Conservation (phyloP, 2,888 invertebrate species). For the Thereva unica region DNA sequence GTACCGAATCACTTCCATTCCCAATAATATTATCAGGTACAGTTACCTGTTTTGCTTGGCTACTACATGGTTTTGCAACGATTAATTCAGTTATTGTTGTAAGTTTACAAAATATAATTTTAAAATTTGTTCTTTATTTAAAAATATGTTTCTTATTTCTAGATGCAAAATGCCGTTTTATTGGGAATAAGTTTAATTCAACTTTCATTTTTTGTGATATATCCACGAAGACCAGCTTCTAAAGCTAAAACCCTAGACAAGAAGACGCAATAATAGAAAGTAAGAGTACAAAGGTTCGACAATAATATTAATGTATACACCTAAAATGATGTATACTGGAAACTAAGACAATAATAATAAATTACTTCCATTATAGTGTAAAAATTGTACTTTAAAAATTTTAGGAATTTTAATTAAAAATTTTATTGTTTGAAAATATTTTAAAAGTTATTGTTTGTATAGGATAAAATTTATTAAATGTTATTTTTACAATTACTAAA, state of each 20-base stretch:
- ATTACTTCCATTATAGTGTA: too few species aligned
- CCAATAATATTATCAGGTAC: constrained; percentile 83
- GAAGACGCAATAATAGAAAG: constrained; percentile 14
- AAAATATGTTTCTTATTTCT: constrained; percentile 49
- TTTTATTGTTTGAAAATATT: too few species aligned
- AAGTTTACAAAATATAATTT: constrained; percentile 42
- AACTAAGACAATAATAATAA: too few species aligned
- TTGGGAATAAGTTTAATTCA: constrained; percentile 66
- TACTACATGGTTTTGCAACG: constrained; percentile 54
- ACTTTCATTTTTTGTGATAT: constrained; percentile 70
- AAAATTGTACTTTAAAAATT: too few species aligned
- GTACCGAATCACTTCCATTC: constrained; percentile 85
- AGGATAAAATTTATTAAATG: too few species aligned
- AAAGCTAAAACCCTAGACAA: neutral
- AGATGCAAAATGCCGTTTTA: constrained; percentile 76
- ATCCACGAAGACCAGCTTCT: constrained; percentile 62
- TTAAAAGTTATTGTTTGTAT: too few species aligned
- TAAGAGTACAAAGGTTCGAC: neutral
- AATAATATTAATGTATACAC: too few species aligned
- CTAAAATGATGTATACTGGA: too few species aligned
- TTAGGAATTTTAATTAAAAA: too few species aligned
- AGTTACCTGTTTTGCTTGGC: constrained; percentile 63
- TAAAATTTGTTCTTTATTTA: neutral
- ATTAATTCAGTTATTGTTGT: constrained; percentile 52
- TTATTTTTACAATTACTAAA: too few species aligned